These are phyloP conservation scores for Australoheros scitulus DNA, from an alignment of 2,113 vertebrate species.

Conservation along the genomic window DNA sequence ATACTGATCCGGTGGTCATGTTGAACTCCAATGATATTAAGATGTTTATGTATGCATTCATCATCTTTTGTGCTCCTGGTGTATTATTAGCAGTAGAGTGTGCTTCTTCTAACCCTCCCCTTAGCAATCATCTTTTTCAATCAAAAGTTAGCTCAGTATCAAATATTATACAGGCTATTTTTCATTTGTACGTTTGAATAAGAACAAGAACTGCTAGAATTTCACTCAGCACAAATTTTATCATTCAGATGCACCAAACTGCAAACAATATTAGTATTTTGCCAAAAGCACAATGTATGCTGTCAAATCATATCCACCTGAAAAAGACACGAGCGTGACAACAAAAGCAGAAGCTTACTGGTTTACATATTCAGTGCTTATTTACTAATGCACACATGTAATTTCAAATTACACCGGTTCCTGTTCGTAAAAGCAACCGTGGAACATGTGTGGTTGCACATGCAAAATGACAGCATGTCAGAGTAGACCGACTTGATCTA, in stretches of 20 bases:
- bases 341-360: background rate
- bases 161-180: background rate
- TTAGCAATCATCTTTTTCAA: background rate
- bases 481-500: background rate
- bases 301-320: background rate
- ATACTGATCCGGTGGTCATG: background rate
- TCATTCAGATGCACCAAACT: background rate
- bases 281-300: background rate
- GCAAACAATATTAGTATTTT: background rate
- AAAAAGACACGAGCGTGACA: background rate
- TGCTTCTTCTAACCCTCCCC: background rate
- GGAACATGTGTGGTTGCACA: background rate
- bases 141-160: background rate
- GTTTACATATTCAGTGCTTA: background rate
- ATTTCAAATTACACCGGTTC: background rate
- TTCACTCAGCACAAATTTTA: background rate
- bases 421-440: background rate
- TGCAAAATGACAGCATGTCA: background rate
- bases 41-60: background rate
- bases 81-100: background rate
- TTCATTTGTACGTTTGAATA: background rate
- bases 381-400: background rate
- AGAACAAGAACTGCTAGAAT: background rate
- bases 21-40: background rate
- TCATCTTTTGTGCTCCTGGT: background rate